These are phyloP conservation scores for Rhinoraja longicauda DNA, from an alignment of 2,797 vertebrate species.

Conservation along the genomic window DNA sequence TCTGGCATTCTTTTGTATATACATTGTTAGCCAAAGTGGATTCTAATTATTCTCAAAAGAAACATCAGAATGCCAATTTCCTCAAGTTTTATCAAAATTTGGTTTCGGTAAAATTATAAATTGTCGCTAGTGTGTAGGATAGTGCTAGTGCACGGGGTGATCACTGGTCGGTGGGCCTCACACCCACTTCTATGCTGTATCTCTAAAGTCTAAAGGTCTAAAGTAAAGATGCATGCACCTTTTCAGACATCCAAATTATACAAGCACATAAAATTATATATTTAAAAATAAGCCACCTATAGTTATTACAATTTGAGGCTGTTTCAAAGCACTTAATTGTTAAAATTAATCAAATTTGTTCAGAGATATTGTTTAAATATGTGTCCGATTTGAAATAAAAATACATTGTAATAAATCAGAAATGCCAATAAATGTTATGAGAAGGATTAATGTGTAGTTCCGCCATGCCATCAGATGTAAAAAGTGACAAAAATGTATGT, in stretches of 20 bases:
- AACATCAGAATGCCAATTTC: not conserved
- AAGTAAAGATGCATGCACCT: not conserved
- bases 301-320: not conserved
- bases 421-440: not conserved
- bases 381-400: not conserved
- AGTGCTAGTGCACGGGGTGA: too few species aligned
- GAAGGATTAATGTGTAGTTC: not conserved
- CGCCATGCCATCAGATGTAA: too few species aligned
- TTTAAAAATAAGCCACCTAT: not conserved
- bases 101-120: too few species aligned
- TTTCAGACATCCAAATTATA: not conserved
- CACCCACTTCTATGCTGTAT: too few species aligned
- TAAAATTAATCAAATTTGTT: too few species aligned
- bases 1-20: not conserved
- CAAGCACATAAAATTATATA: not conserved
- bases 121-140: too few species aligned
- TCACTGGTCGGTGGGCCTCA: too few species aligned
- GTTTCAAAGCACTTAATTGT: not conserved
- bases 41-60: not conserved
- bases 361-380: not conserved
- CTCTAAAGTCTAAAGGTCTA: too few species aligned
- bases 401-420: not conserved
- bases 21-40: not conserved
- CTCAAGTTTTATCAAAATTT: too few species aligned
- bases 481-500: too few species aligned